Percentiles rank a stretch among this genome's conserved stretches.
phyloP scores from a whole-genome alignment of 92 coral and sea anemone species.

The Paramuricea clavata region DNA sequence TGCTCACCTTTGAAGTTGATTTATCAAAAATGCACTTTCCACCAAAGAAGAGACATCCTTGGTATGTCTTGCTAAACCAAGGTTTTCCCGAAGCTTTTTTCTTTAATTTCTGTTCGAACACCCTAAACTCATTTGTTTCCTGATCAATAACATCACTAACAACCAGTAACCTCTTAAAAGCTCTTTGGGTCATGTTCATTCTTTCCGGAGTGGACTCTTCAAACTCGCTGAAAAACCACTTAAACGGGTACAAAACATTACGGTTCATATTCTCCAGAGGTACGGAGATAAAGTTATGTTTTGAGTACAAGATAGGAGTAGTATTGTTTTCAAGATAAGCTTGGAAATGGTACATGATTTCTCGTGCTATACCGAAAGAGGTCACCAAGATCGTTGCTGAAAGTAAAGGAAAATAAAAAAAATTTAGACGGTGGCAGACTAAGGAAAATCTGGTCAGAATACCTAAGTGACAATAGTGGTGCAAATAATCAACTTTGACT shows the following conservation, averaged over 20 bases:
- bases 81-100: slow-evolving; percentile 73
- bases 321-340: neutral
- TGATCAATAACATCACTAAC: slow-evolving; percentile 73
- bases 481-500: neutral
- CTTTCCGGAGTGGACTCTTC: neutral
- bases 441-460: no score
- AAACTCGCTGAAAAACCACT: slow-evolving; percentile 89
- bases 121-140: slow-evolving; percentile 59
- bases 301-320: slow-evolving; percentile 9
- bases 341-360: slow-evolving; percentile 79
- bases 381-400: slow-evolving; percentile 88
- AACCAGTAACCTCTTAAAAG: slow-evolving; percentile 15
- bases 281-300: slow-evolving; percentile 80
- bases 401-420: slow-evolving; percentile 6
- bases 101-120: slow-evolving; percentile 76
- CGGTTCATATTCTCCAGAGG: slow-evolving; percentile 69
- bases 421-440: neutral
- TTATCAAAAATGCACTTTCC: slow-evolving; percentile 1
- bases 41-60: slow-evolving; percentile 57
- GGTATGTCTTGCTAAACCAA: slow-evolving; percentile 78
- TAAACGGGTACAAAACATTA: slow-evolving; percentile 69
- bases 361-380: slow-evolving; percentile 75
- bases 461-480: no score
- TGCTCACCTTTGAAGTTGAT: slow-evolving; percentile 20
- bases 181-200: slow-evolving; percentile 30